Evolutionary conservation across 2,113 vertebrate species (phyloP).

Genomic region (Ceyx margarethae): DNA sequence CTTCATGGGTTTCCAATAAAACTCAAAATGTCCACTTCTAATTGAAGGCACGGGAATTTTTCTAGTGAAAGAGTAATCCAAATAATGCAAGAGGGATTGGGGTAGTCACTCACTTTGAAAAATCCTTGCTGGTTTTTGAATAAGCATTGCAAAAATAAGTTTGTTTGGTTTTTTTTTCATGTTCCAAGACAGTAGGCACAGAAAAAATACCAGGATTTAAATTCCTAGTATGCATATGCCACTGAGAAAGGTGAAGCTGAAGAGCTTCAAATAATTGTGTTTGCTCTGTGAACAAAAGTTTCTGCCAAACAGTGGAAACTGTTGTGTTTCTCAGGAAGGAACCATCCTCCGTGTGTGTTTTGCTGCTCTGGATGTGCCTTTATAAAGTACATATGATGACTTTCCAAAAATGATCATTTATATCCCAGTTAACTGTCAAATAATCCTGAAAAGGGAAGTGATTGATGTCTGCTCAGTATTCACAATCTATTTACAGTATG

Average conservation of each 20-base stretch:
- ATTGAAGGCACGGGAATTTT: not conserved
- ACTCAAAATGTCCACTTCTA: not conserved
- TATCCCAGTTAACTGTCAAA: not conserved
- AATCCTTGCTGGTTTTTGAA: conserved; percentile 33
- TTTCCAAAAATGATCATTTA: not conserved
- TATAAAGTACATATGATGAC: not conserved
- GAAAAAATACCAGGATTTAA: not conserved
- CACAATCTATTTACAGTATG: not conserved
- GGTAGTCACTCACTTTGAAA: conserved; percentile 15
- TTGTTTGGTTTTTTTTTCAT: not conserved
- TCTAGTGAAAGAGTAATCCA: conserved; percentile 13
- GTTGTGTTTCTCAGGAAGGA: not conserved
- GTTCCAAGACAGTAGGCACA: not conserved
- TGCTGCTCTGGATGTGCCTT: not conserved
- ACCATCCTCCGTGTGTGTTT: not conserved
- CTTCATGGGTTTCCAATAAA: not conserved
- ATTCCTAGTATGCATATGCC: not conserved
- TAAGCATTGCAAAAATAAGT: not conserved
- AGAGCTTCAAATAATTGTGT: not conserved
- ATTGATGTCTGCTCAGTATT: not conserved
- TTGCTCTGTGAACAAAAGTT: not conserved
- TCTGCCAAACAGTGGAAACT: not conserved
- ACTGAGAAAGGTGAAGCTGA: not conserved
- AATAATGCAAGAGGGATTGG: not conserved
- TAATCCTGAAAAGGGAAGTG: not conserved